These are phyloP conservation scores for Pseudomyrmex concolor DNA, from an alignment of 1,140 invertebrate genomes.

Conservation along the genomic window DNA sequence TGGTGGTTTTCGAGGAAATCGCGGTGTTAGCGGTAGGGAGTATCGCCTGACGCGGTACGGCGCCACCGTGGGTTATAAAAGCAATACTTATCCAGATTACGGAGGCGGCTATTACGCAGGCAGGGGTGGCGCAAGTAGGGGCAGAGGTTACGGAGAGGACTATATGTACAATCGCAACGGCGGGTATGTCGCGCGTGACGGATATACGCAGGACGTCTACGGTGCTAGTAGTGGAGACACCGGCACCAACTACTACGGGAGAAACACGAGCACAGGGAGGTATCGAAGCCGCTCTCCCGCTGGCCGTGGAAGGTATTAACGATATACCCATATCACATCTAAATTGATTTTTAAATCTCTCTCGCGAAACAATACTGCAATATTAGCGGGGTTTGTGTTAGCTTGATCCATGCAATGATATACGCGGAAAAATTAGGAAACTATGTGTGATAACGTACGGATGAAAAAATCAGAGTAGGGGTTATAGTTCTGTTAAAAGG, in stretches of 20 bases:
- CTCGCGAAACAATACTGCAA: constrained; percentile 7
- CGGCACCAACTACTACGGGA: constrained; percentile 81
- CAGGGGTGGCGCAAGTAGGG: constrained; percentile 81
- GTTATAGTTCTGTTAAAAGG: constrained; percentile 10
- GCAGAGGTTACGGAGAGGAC: constrained; percentile 80
- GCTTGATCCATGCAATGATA: not conserved
- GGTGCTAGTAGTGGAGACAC: constrained; percentile 76
- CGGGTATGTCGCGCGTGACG: constrained; percentile 81
- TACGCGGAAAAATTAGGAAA: not conserved
- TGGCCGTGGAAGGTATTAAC: constrained; percentile 85
- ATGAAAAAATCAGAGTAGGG: not conserved
- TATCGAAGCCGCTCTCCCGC: constrained; percentile 86
- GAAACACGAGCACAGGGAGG: constrained; percentile 84
- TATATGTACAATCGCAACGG: constrained; percentile 76
- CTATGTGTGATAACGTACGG: not conserved
- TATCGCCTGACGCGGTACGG: constrained; percentile 77
- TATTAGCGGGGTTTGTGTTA: not conserved
- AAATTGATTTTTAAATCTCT: constrained; percentile 62
- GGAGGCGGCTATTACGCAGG: constrained; percentile 84
- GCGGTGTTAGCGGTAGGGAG: constrained; percentile 85
- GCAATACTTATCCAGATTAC: constrained; percentile 84
- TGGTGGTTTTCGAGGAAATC: constrained; percentile 85
- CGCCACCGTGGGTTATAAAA: constrained; percentile 79
- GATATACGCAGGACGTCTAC: constrained; percentile 81
- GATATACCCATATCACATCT: constrained; percentile 73